These are phyloP conservation scores for Gavia stellata DNA, from an alignment of 2,113 vertebrate genomes.

Conservation along the genomic window DNA sequence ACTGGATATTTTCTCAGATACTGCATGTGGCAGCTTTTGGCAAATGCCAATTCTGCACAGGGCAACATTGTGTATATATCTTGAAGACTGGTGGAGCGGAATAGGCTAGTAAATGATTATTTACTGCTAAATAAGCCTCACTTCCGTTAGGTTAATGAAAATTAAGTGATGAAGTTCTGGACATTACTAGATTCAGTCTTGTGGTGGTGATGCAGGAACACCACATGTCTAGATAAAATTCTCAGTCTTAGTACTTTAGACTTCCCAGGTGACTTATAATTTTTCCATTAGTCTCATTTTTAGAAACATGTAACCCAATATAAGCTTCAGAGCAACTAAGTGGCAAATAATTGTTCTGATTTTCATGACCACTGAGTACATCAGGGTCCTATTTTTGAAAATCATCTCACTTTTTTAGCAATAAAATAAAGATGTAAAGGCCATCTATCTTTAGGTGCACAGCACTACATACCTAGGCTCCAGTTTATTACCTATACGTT, in stretches of 20 bases:
- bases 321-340: background rate
- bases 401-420: background rate
- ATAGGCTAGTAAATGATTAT: background rate
- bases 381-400: background rate
- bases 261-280: background rate
- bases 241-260: background rate
- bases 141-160: background rate
- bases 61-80: background rate
- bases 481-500: rapidly evolving
- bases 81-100: background rate
- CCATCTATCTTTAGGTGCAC: background rate
- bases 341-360: background rate
- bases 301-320: background rate
- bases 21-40: background rate
- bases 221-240: background rate
- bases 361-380: background rate
- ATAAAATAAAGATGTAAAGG: background rate
- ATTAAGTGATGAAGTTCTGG: background rate
- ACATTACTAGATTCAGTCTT: background rate
- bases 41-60: background rate
- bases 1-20: background rate
- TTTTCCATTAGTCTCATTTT: background rate
- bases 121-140: background rate
- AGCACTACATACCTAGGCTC: background rate
- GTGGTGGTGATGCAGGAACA: background rate